Percentiles rank a stretch among this genome's conserved stretches.
Conservation (phyloP, 2,797 vertebrate species). For the Molossus molossus region DNA sequence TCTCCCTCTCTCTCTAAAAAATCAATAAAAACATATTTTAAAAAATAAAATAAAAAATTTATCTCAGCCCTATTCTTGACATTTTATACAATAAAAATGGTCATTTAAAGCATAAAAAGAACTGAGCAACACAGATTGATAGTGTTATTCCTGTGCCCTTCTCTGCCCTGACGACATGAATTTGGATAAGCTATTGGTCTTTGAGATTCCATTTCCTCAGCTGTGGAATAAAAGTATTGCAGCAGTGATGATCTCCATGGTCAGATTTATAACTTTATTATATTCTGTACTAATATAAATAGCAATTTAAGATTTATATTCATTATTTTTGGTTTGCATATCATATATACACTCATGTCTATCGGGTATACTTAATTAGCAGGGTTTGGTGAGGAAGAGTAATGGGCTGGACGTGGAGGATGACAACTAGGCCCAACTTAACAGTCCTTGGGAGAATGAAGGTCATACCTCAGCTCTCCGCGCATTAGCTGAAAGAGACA, state of each 20-base stretch:
- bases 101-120: neutral
- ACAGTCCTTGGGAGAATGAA: neutral
- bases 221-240: neutral
- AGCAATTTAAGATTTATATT: neutral
- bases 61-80: slow-evolving; percentile 23
- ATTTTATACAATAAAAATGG: slow-evolving; percentile 13
- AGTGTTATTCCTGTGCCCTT: neutral
- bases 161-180: neutral
- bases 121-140: neutral
- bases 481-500: neutral
- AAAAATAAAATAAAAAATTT: neutral
- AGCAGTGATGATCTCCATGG: neutral
- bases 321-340: neutral
- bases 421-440: neutral
- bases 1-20: no score
- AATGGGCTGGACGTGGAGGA: neutral
- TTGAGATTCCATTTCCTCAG: neutral
- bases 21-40: no score
- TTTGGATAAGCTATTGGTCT: neutral
- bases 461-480: neutral
- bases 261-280: slow-evolving; percentile 15
- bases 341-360: neutral
- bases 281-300: neutral
- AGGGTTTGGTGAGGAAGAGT: neutral
- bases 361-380: neutral